These are phyloP conservation scores for Neogobius melanostomus DNA, from an alignment of 2,113 vertebrate species.

Conservation along the genomic window DNA sequence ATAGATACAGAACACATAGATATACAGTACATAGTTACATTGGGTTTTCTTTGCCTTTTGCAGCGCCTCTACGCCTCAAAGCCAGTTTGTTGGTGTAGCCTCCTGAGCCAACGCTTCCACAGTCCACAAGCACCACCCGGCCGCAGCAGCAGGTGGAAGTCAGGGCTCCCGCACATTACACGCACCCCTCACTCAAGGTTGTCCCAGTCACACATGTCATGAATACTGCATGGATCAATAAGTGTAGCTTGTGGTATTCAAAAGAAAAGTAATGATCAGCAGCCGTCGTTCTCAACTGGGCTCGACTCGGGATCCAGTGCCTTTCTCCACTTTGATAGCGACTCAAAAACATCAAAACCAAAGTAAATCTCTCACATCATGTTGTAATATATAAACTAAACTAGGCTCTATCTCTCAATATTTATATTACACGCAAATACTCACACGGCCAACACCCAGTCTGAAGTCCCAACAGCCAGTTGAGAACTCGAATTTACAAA, in stretches of 20 bases:
- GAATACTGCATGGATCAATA: neutral
- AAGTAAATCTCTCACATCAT: neutral
- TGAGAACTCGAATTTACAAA: constrained; percentile 1
- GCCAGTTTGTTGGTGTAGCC: constrained; percentile 47
- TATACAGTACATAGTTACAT: constrained; percentile 75
- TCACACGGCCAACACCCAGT: neutral
- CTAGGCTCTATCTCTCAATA: constrained; percentile 1
- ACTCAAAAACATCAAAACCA: neutral
- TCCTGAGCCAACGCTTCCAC: constrained; percentile 30
- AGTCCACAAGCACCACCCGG: constrained; percentile 32
- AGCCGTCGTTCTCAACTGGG: neutral
- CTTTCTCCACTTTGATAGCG: neutral
- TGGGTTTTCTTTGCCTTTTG: constrained; percentile 51
- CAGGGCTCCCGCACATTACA: neutral
- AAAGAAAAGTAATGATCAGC: neutral
- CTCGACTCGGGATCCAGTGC: neutral
- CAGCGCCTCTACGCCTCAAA: constrained; percentile 40
- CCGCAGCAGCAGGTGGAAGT: constrained; percentile 25
- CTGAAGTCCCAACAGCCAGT: neutral
- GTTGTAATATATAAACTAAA: neutral
- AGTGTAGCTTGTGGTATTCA: neutral
- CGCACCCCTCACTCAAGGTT: neutral
- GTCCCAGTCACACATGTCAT: neutral
- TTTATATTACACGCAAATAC: constrained; percentile 1
- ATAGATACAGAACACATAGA: constrained; percentile 69